These are phyloP conservation scores for Cyanistes caeruleus DNA, from an alignment of 2,113 vertebrate genomes.

Conservation along the genomic window DNA sequence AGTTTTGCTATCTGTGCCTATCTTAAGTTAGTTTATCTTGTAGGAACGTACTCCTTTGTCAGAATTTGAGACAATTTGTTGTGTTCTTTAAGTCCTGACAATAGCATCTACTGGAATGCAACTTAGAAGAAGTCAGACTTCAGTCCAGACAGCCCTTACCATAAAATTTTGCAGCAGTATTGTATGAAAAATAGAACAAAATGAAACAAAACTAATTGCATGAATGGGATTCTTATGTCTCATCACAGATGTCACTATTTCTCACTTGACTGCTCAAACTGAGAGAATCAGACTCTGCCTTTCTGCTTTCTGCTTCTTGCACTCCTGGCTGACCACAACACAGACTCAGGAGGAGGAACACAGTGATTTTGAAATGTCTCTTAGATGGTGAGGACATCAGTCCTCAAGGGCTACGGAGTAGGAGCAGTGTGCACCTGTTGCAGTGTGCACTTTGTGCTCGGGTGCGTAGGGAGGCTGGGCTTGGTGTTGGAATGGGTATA, in stretches of 20 bases:
- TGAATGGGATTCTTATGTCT: background rate
- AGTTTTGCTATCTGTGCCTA: background rate
- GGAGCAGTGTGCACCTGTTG: fast-evolving
- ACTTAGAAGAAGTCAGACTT: too few relatives aligned
- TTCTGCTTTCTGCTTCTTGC: background rate
- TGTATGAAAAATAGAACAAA: background rate
- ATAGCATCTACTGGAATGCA: background rate
- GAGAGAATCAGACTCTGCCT: background rate
- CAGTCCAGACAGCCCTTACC: too few relatives aligned
- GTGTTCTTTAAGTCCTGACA: fast-evolving
- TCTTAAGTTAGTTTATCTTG: background rate
- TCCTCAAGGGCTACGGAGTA: background rate
- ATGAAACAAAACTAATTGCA: background rate
- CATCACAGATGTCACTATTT: background rate
- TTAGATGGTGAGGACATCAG: background rate
- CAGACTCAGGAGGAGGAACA: background rate
- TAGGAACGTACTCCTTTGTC: background rate
- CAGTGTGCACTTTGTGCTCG: fast-evolving
- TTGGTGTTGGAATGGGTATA: background rate
- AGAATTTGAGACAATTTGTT: background rate
- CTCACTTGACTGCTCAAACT: background rate
- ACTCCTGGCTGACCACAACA: background rate
- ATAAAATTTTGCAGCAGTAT: background rate
- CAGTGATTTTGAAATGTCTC: background rate
- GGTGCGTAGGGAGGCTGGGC: background rate